Conservation (phyloP, 2,888 invertebrate genomes). For the Hirtodrosophila alboralis region DNA sequence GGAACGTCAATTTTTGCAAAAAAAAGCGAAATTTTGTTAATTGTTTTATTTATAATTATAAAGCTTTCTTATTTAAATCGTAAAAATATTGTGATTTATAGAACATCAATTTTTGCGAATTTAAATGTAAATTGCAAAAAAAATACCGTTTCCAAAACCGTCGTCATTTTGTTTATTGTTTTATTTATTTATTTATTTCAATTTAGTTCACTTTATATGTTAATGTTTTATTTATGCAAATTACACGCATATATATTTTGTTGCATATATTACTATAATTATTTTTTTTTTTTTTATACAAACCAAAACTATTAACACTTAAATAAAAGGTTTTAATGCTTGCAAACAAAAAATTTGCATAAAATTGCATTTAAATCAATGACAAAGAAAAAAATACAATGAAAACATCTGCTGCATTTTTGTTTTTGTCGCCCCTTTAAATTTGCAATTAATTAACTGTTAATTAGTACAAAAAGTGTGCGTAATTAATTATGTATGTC, state of each 20-base stretch:
- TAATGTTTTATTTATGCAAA: conserved; percentile 25
- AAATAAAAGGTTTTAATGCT: neutral
- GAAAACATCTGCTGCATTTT: conserved; percentile 58
- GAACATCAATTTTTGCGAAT: no score
- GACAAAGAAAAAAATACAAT: conserved; percentile 31
- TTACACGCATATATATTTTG: neutral
- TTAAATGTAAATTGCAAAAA: no score
- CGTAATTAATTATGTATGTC: conserved; percentile 66
- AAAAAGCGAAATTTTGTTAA: no score
- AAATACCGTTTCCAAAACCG: no score
- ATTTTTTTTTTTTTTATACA: no score
- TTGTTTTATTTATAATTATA: no score
- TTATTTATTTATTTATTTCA: neutral
- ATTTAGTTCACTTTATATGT: neutral
- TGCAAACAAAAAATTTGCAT: conserved; percentile 55
- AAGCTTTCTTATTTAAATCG: no score
- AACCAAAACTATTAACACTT: no score
- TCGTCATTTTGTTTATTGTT: no score
- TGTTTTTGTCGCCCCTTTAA: conserved; percentile 47
- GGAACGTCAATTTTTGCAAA: no score
- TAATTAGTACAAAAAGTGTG: conserved; percentile 66
- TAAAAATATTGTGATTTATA: no score
- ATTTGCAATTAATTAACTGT: conserved; percentile 69
- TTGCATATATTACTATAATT: no score
- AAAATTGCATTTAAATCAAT: conserved; percentile 69